Evolutionary conservation across 92 coral and sea anemone species (phyloP).

Genomic region (Palythoa grandis): DNA sequence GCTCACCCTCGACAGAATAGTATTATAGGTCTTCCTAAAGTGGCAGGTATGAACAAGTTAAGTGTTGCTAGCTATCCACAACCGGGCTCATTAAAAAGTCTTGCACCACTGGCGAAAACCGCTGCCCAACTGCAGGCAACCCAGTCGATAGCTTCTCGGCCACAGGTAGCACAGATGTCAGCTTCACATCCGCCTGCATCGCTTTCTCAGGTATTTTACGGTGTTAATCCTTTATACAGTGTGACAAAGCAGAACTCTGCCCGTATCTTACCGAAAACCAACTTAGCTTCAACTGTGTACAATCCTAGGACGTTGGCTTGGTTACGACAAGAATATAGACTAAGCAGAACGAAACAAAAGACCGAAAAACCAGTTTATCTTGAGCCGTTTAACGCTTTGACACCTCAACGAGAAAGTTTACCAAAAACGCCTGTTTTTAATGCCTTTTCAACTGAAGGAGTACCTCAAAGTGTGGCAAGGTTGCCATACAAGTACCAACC

Average conservation of each 20-base stretch:
- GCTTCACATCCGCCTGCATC: background rate
- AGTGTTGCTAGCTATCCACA: background rate
- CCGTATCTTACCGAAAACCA: background rate
- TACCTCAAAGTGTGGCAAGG: background rate
- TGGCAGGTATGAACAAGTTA: background rate
- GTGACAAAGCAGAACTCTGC: background rate
- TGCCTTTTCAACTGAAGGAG: background rate
- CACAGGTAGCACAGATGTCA: background rate
- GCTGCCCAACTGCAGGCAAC: constrained; percentile 9
- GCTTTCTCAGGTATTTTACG: constrained; percentile 39
- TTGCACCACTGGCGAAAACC: background rate
- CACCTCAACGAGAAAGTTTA: constrained; percentile 11
- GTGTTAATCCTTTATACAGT: background rate
- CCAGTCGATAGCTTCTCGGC: background rate
- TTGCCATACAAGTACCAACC: background rate
- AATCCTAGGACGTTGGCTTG: constrained; percentile 42
- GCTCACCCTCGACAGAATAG: constrained; percentile 13
- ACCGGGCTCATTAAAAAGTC: background rate
- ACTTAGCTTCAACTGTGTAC: constrained; percentile 27
- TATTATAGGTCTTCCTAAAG: background rate
- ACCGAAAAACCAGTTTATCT: background rate
- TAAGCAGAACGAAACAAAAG: background rate
- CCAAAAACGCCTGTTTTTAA: background rate
- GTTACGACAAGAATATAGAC: constrained; percentile 31
- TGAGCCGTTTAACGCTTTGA: background rate